Evolutionary conservation across 2,888 invertebrate genomes (phyloP).

Genomic region (Lutraria lutraria): DNA sequence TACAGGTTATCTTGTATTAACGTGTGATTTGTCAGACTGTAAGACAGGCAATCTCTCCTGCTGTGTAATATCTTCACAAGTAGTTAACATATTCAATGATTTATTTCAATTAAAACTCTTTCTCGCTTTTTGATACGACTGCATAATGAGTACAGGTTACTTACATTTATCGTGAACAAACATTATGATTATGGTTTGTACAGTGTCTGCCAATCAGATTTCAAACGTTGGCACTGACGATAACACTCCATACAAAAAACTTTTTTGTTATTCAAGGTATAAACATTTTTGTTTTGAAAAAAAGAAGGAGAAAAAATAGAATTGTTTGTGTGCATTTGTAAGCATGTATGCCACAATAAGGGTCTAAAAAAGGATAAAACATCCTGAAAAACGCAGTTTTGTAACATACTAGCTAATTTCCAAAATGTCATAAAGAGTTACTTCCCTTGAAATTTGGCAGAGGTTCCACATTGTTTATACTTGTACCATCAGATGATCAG

Average conservation of each 20-base stretch:
- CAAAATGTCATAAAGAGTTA: no score
- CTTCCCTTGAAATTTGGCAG: no score
- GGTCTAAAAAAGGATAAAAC: no score
- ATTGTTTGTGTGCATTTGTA: no score
- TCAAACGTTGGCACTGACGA: neutral
- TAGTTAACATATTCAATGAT: constrained; percentile 32
- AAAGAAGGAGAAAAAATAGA: no score
- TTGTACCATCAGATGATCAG: no score
- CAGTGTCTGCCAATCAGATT: neutral
- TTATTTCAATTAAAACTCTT: constrained; percentile 31
- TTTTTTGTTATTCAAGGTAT: no score
- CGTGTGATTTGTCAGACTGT: constrained; percentile 17
- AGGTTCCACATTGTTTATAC: no score
- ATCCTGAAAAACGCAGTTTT: no score
- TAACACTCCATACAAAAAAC: neutral
- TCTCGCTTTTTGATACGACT: constrained; percentile 13
- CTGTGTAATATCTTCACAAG: constrained; percentile 18
- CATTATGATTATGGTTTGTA: constrained; percentile 12
- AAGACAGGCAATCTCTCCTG: constrained; percentile 31
- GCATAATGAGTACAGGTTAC: constrained; percentile 24
- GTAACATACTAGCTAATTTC: no score
- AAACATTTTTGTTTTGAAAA: no score
- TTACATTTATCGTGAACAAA: constrained; percentile 36
- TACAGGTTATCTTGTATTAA: constrained; percentile 22
- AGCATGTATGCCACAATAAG: no score